Conservation (phyloP, 2,113 vertebrate species). For the Stictonetta naevosa region DNA sequence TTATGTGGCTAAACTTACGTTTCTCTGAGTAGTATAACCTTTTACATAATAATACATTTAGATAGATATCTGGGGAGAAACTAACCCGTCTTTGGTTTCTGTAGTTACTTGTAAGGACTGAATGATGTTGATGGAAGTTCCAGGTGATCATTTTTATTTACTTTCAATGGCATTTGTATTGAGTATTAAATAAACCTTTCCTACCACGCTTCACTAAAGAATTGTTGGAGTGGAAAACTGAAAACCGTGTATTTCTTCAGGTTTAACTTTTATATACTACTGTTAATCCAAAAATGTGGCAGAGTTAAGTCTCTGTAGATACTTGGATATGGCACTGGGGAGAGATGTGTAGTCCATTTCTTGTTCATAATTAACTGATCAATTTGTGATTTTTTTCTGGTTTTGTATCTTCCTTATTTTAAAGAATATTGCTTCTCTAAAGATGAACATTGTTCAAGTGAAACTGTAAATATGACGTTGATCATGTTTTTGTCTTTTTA, state of each 20-base stretch:
- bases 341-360: background rate
- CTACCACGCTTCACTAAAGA: background rate
- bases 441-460: background rate
- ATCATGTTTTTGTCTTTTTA: background rate
- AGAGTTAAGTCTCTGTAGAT: background rate
- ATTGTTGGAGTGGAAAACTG: background rate
- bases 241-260: background rate
- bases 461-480: background rate
- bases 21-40: background rate
- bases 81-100: background rate
- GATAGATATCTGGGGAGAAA: background rate
- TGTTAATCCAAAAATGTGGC: background rate
- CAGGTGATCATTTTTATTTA: background rate
- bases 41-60: background rate
- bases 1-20: background rate
- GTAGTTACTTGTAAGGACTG: background rate
- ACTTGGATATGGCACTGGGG: background rate
- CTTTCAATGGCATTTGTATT: background rate
- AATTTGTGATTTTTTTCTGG: background rate
- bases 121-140: background rate
- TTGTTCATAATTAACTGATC: background rate
- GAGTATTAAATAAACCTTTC: background rate
- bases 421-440: background rate
- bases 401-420: background rate
- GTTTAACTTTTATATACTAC: background rate